Evolutionary conservation across 2,888 invertebrate genomes (phyloP), one percentile per base, ranked within the genome.

Genomic region (Mimumesa dahlbomi): DNA sequence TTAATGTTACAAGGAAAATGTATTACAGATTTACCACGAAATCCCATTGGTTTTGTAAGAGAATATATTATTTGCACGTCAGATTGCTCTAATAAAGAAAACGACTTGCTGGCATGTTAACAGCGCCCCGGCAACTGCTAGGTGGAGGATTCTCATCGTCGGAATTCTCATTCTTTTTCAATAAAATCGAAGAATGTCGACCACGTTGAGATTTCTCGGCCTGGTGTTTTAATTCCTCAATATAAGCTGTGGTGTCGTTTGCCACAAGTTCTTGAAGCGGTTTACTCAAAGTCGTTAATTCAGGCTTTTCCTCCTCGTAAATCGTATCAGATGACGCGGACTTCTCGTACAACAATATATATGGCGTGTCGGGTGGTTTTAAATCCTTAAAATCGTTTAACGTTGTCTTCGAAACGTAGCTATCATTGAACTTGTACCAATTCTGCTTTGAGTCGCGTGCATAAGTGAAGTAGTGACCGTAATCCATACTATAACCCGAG

Each of bases 391-490:
- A 90, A 57, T 94, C 93, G 0, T 91, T 90, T 5, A 93, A 91
- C 6, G 92, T 91, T 11, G 93, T 91, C 38, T 89, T 87, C 0
- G 92, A 91, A 0, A 97, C 95, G n/a, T 91, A 90, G 66, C 93
- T 94, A 82, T 97, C 97, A 84, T 96, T 96, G 85, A 95, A 96
- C 84, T 94, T 92, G 87, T 93, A 94, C 97, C 97, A 97, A 57
- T 90, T 90, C 31, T 92, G 90, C 59, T 91, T 91, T 14, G 89
- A 90, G 84, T 95, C 95, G 31, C 93, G 92, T 0, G 95, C 96
- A 65, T 95, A 93, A 0, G 96, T 96, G 87, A 95, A 96, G 87
- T 97, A 97, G 86, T 97, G 97, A 0, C 97, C 97, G 0, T 95
- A 94, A 85, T 97, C 95, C 73, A 96, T 93, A 52, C 94, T 95